Conservation (phyloP, 2,888 invertebrate genomes). For the Melanostoma mellinum region DNA sequence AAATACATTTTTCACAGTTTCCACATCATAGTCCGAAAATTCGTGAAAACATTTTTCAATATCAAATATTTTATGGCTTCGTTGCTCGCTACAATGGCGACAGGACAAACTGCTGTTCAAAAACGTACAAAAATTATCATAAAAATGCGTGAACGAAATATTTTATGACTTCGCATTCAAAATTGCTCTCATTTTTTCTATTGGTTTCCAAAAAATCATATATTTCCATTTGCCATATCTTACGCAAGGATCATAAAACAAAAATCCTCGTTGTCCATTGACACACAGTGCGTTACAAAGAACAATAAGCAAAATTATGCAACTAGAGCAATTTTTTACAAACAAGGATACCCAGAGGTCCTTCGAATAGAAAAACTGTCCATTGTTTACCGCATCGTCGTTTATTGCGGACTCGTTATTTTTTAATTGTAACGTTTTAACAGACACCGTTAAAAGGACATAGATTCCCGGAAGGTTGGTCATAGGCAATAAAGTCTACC, state of each 20-base stretch:
- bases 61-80: slow-evolving; percentile 24
- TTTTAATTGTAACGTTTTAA: slow-evolving; percentile 71
- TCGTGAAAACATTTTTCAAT: neutral
- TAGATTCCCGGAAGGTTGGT: slow-evolving; percentile 50
- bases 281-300: neutral
- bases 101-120: slow-evolving; percentile 13
- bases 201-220: slow-evolving; percentile 32
- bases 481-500: slow-evolving; percentile 35
- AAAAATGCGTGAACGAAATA: slow-evolving; percentile 35
- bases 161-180: slow-evolving; percentile 32
- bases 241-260: slow-evolving; percentile 45
- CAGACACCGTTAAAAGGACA: neutral
- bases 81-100: slow-evolving; percentile 22
- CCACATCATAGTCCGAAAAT: neutral
- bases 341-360: slow-evolving; percentile 35
- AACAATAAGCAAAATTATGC: slow-evolving; percentile 65
- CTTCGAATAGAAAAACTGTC: slow-evolving; percentile 10
- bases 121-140: slow-evolving; percentile 26
- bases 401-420: slow-evolving; percentile 65
- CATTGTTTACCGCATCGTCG: slow-evolving; percentile 32
- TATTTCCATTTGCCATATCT: slow-evolving; percentile 2
- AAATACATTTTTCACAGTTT: neutral
- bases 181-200: slow-evolving; percentile 54
- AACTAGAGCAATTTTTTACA: slow-evolving; percentile 70
- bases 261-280: slow-evolving; percentile 19